Conservation (phyloP, 1,140 invertebrate genomes). For the Phortica variegata region DNA sequence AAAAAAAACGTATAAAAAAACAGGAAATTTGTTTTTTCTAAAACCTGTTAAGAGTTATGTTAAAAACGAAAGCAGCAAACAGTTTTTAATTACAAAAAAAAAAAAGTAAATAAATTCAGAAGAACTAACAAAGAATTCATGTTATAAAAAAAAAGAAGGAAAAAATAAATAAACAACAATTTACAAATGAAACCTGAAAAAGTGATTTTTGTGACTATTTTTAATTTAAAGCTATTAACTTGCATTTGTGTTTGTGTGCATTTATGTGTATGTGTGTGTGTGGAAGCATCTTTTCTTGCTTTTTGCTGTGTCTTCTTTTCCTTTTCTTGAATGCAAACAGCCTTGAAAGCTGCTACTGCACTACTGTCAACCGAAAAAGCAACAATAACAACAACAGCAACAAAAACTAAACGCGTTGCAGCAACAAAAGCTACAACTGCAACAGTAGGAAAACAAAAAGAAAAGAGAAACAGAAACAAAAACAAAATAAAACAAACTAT, state of each 20-base stretch:
- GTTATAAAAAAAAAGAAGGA: constrained; percentile 2
- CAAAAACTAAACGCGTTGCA: constrained; percentile 2
- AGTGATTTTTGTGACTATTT: neutral
- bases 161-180: neutral
- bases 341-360: constrained; percentile 45
- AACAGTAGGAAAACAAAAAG: constrained; percentile 31
- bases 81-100: constrained; percentile 18
- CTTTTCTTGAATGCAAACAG: constrained; percentile 43
- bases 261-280: constrained; percentile 7
- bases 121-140: neutral
- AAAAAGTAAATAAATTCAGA: neutral
- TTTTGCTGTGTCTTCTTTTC: constrained; percentile 23
- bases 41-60: constrained; percentile 2
- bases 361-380: constrained; percentile 38
- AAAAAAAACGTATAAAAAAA: constrained; percentile 4
- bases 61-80: constrained; percentile 10
- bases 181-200: constrained; percentile 22
- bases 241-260: constrained; percentile 20
- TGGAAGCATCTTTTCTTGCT: constrained; percentile 6
- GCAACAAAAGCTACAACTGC: constrained; percentile 24
- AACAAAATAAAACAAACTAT: constrained; percentile 5
- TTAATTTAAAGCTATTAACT: constrained; percentile 17
- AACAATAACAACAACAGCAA: constrained; percentile 20
- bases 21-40: constrained; percentile 21
- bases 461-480: constrained; percentile 1